A percentile compares a stretch with the other conserved stretches of the same genome.
Conservation (phyloP, 1,140 invertebrate genomes). For the Hesperophylax magnus region DNA sequence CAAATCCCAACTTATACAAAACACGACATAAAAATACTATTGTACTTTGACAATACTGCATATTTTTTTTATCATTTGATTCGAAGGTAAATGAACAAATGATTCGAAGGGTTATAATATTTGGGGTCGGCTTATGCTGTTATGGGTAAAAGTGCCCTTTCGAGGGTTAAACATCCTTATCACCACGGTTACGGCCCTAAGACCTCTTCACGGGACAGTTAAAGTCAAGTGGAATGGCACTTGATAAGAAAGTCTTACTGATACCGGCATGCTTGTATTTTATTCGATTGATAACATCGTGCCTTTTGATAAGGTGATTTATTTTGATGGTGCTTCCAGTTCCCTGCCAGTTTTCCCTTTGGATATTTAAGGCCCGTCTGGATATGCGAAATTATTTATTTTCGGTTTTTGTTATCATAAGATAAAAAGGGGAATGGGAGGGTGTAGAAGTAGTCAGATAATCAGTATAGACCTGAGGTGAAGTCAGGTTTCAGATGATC, state of each 20-base stretch:
- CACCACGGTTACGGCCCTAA: conserved; percentile 10
- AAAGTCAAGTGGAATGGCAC: neutral
- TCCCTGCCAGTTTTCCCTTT: neutral
- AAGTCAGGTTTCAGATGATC: no score
- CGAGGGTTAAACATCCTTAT: neutral
- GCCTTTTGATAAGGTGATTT: neutral
- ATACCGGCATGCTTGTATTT: neutral
- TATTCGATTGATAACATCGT: neutral
- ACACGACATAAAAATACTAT: no score
- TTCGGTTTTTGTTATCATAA: no score
- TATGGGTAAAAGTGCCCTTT: neutral
- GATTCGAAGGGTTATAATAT: neutral
- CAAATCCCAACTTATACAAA: no score
- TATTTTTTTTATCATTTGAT: neutral
- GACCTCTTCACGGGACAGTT: neutral
- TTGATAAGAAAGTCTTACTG: neutral
- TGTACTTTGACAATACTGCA: no score
- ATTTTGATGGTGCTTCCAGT: neutral
- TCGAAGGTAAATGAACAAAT: neutral
- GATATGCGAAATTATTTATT: neutral
- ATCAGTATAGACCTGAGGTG: no score
- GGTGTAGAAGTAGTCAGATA: no score
- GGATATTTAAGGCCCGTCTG: neutral
- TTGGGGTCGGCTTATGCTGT: no score
- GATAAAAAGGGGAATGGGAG: no score